These are phyloP conservation scores for Dolichotis patagonum DNA, from an alignment of 2,113 vertebrate genomes.

Conservation along the genomic window DNA sequence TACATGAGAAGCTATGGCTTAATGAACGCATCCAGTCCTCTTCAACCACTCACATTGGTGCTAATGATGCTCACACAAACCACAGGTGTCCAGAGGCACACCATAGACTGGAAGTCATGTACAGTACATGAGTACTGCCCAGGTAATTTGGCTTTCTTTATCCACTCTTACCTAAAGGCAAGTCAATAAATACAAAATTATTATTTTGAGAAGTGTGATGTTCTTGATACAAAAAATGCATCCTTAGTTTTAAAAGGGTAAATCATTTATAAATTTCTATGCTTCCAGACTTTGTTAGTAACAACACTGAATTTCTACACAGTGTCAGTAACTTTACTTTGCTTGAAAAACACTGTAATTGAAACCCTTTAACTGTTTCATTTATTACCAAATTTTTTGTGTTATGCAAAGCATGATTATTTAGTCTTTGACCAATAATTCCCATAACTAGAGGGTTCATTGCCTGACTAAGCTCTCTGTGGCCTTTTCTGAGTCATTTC, in stretches of 20 bases:
- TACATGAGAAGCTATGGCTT: background rate
- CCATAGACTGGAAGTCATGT: background rate
- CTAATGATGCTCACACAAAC: background rate
- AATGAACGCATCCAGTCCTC: background rate
- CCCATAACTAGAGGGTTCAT: background rate
- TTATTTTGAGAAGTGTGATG: background rate
- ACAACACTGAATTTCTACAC: background rate
- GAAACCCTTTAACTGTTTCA: background rate
- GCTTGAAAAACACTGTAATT: background rate
- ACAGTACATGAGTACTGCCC: background rate
- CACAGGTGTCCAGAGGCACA: rapidly evolving
- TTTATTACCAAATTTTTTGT: background rate
- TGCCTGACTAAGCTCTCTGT: background rate
- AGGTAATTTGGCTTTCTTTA: background rate
- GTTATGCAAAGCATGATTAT: background rate
- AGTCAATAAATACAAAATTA: conserved; percentile 9
- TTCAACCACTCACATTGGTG: background rate
- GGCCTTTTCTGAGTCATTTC: background rate
- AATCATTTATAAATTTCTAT: background rate
- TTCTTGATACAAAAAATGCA: background rate
- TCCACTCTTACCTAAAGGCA: background rate
- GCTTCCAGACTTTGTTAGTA: background rate
- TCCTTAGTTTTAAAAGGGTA: background rate
- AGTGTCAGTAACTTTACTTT: background rate
- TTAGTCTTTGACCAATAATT: background rate